Conservation (phyloP, 2,797 vertebrate genomes). For the Cuniculus paca region DNA sequence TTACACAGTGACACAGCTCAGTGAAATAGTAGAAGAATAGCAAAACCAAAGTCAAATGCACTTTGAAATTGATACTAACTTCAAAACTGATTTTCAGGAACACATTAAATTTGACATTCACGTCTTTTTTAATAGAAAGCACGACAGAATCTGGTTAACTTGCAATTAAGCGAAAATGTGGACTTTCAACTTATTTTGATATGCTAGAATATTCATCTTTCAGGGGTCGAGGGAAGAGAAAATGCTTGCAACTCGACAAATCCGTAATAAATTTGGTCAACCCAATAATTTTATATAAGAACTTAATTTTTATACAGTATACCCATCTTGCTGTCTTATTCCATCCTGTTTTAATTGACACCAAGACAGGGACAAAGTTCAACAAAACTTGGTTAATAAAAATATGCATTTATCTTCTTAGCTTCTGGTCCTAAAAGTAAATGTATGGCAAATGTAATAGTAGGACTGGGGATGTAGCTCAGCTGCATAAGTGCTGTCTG, state of each 20-base stretch:
- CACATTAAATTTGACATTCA: slow-evolving; percentile 50
- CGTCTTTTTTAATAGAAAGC: slow-evolving; percentile 73
- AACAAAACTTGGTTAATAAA: slow-evolving; percentile 83
- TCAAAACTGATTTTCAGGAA: background rate
- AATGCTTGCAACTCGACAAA: slow-evolving; percentile 42
- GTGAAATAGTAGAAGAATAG: background rate
- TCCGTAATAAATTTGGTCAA: slow-evolving; percentile 83
- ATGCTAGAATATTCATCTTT: slow-evolving; percentile 5
- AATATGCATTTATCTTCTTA: slow-evolving; percentile 83
- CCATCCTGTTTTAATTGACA: slow-evolving; percentile 76
- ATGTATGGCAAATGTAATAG: slow-evolving; percentile 85
- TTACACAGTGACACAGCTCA: slow-evolving; percentile 2
- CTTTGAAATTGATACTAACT: background rate
- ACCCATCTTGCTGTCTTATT: slow-evolving; percentile 72
- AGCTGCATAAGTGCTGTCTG: no score
- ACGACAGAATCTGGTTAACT: slow-evolving; percentile 64
- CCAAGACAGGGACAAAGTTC: slow-evolving; percentile 67
- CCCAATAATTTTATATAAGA: slow-evolving; percentile 17
- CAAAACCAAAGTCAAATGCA: slow-evolving; percentile 40
- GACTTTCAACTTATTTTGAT: slow-evolving; percentile 18
- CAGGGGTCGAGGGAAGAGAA: background rate
- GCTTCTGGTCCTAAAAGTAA: slow-evolving; percentile 82
- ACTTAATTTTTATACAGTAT: slow-evolving; percentile 81
- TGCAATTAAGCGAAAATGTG: slow-evolving; percentile 70
- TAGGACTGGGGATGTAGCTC: no score